These are phyloP conservation scores for Stegophylla sp. DNA, from an alignment of 2,888 invertebrate species.

Conservation along the genomic window DNA sequence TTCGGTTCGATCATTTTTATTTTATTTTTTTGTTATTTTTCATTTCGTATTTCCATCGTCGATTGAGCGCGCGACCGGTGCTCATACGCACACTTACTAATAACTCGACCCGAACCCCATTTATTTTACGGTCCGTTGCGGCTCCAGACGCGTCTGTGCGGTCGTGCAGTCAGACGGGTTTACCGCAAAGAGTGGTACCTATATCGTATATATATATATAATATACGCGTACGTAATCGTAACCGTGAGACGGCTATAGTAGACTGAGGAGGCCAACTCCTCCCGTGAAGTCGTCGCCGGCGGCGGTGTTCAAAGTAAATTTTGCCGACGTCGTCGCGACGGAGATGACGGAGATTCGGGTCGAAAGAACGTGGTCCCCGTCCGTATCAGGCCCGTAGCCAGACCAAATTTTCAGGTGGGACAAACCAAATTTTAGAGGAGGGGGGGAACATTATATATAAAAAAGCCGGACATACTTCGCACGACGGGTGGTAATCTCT, in stretches of 20 bases:
- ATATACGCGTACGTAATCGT: not conserved
- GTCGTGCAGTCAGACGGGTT: constrained; percentile 15
- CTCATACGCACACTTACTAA: not conserved
- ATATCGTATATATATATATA: not conserved
- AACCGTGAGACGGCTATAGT: not conserved
- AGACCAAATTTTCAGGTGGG: too few species aligned
- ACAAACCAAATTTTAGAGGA: too few species aligned
- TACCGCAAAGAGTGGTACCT: constrained; percentile 19
- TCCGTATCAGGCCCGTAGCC: too few species aligned
- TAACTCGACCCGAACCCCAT: constrained; percentile 14
- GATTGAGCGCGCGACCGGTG: constrained; percentile 9
- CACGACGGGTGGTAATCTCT: too few species aligned
- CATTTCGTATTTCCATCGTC: not conserved
- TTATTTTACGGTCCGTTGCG: constrained; percentile 50
- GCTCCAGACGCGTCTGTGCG: constrained; percentile 21
- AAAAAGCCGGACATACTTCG: too few species aligned
- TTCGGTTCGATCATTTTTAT: not conserved
- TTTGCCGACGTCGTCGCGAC: not conserved
- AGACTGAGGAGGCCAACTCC: not conserved
- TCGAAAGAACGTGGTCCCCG: not conserved
- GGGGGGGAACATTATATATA: too few species aligned
- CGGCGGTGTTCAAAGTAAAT: not conserved
- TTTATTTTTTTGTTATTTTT: not conserved
- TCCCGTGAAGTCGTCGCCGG: not conserved
- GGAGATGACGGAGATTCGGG: not conserved